Evolutionary conservation across 1,140 invertebrate species (phyloP).

Genomic region (Drosophila sturtevanti): DNA sequence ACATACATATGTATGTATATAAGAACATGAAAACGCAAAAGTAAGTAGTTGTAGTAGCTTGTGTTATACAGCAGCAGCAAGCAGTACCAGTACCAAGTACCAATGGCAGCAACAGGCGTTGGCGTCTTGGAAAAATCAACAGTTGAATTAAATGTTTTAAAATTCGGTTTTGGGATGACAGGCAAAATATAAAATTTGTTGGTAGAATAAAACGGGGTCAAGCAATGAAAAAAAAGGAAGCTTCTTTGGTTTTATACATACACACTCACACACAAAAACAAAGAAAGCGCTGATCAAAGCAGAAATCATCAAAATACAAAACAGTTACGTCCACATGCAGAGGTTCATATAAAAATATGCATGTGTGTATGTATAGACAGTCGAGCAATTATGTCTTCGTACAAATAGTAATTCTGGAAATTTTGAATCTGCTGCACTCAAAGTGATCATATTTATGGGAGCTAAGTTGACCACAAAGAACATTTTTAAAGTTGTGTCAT

Average conservation of each 20-base stretch:
- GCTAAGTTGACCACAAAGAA: no score
- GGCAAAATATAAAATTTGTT: not conserved
- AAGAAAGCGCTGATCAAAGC: constrained; percentile 29
- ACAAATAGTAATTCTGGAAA: not conserved
- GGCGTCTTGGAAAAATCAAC: not conserved
- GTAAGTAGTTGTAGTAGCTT: no score
- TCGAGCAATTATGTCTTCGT: not conserved
- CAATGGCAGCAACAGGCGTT: not conserved
- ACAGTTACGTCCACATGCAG: not conserved
- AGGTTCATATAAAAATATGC: not conserved
- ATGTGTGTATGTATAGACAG: not conserved
- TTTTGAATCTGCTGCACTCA: no score
- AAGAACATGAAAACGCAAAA: not conserved
- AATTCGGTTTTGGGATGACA: not conserved
- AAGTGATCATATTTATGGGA: no score
- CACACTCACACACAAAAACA: constrained; percentile 3
- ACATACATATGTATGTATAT: not conserved
- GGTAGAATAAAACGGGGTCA: not conserved
- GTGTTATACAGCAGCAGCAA: no score
- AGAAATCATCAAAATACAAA: constrained; percentile 3
- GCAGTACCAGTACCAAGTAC: not conserved
- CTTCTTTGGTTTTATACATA: not conserved
- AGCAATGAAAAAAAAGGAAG: not conserved
- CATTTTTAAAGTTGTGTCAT: no score
- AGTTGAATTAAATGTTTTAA: not conserved